Evolutionary conservation across 2,113 vertebrate genomes (phyloP), one percentile per base, ranked within the genome.

Genomic region (Mus spicilegus): DNA sequence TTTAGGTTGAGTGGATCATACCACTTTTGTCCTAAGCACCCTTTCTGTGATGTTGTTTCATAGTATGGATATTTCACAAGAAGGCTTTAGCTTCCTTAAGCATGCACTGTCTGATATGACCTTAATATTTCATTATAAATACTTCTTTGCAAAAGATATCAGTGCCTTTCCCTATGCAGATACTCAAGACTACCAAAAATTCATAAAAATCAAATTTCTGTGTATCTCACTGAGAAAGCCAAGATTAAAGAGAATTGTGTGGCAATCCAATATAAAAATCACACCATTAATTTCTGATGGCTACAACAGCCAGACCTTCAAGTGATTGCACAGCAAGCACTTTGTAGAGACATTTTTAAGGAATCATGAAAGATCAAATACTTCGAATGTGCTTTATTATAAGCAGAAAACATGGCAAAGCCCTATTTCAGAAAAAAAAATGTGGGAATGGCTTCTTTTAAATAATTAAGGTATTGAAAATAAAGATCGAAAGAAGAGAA

Each of bases 401-500:
- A 93, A 73, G 33, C 87, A 96, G 95, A 90, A 72, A 93, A 87
- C 65, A 88, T 51, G 36, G 89, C 69, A 96, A 84, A 89, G 24
- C 69, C 63, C 54, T 87, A 61, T 2, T 96, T 73, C 69, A 36
- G 22, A 94, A 65, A 67, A 91, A 97, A 65, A 67, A 89, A 96
- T 67, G 78, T 61, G 84, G 56, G 20, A 89, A 86, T 87, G 36
- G 0, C 46, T 81, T 69, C 69, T 69, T 63, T 51, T 42, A 36
- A 51, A 36, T 92, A 93, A 91, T 80, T 94, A 94, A 65, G 70
- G 46, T 92, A 69, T 76, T 95, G 42, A 92, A 51, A 49, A 89
- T 26, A 73, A 86, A 96, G 63, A 89, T 70, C 65, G 42, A 39
- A 92, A 91, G 96, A 94, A 73, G 96, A 94, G 82, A 77, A 95